phyloP scores from a whole-genome alignment of 2,797 vertebrate species.

The Myiotriccus ornatus region DNA sequence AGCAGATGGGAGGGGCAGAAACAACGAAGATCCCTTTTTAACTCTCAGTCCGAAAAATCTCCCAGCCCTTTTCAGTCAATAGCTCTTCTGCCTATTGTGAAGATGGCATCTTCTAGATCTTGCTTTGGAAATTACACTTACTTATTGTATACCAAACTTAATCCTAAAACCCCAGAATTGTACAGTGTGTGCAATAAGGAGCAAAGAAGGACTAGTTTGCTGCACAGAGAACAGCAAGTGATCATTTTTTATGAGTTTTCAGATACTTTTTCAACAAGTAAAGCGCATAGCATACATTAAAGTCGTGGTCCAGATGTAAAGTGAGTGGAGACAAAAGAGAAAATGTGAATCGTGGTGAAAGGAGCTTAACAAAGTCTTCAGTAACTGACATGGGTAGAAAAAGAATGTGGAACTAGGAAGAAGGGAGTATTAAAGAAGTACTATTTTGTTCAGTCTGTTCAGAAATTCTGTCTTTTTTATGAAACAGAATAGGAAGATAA shows the following conservation, averaged over 20 bases:
- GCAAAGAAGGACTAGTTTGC: not conserved
- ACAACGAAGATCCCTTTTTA: constrained; percentile 52
- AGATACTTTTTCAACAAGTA: not conserved
- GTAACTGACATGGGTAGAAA: not conserved
- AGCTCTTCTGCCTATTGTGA: not conserved
- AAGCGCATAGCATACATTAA: not conserved
- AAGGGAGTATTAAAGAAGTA: not conserved
- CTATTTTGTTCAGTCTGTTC: not conserved
- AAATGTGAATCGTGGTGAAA: not conserved
- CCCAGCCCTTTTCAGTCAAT: not conserved
- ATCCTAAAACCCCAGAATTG: not conserved
- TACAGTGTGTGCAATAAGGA: not conserved
- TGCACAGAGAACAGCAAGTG: not conserved
- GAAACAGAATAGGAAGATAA: not conserved
- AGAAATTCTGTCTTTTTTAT: not conserved
- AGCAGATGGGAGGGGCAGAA: constrained; percentile 54
- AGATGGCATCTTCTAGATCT: not conserved
- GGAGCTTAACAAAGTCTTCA: not conserved
- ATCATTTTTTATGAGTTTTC: not conserved
- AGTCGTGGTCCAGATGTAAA: not conserved
- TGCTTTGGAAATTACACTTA: not conserved
- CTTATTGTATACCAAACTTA: not conserved
- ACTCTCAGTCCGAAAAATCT: constrained; percentile 39
- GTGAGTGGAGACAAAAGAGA: not conserved
- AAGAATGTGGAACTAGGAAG: not conserved